Base-by-base conservation (phyloP, 2,113 vertebrate species). In the Chloropsis hardwickii region DNA sequence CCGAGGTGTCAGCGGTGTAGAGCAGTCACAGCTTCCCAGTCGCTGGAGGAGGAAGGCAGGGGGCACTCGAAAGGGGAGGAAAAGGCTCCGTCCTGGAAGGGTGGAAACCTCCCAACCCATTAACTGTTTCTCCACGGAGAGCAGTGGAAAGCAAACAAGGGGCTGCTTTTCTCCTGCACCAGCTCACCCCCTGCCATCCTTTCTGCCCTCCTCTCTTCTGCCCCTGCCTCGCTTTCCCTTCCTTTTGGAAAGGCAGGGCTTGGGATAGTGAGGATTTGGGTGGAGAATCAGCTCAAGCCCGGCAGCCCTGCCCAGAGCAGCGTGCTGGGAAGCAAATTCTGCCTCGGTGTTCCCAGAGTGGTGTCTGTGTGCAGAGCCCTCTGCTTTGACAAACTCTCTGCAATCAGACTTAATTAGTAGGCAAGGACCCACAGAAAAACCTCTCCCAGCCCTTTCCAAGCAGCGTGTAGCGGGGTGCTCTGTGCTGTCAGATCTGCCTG, bases 1-100 rank as follows among this genome's bases (percentile, higher is more conserved):
- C 97, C 16, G 96, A 98, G 98, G 98, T 98, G 98, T 98, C 98
- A 97, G 97, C 96, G 90, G 97, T 97, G 96, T 88, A 97, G 97
- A 98, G 94, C 88, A 95, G 96, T 98, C 98, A 93, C 97, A 97
- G 98, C 97, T 97, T 97, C 90, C 90, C 95, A 96, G 97, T 96
- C 92, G 61, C 88, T 94, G 94, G 97, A 95, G 95, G 89, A 97
- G 95, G 92, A 95, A 98, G 97, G 90, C 97, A 97, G 92, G 98
- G 97, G 98, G 98, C 97, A 97, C 98, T 93, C 90, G 91, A 97
- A 97, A 97, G 98, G 98, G 98, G 97, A 94, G 96, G 95, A 96
- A 89, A 81, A 97, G 58, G 91, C 94, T 95, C 69, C 14, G 90
- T 83, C 94, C 67, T 82, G 94, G 77, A 94, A 58, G 86, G 90